These are phyloP conservation scores for Machimus atricapillus DNA, from an alignment of 2,888 invertebrate species.

Conservation along the genomic window DNA sequence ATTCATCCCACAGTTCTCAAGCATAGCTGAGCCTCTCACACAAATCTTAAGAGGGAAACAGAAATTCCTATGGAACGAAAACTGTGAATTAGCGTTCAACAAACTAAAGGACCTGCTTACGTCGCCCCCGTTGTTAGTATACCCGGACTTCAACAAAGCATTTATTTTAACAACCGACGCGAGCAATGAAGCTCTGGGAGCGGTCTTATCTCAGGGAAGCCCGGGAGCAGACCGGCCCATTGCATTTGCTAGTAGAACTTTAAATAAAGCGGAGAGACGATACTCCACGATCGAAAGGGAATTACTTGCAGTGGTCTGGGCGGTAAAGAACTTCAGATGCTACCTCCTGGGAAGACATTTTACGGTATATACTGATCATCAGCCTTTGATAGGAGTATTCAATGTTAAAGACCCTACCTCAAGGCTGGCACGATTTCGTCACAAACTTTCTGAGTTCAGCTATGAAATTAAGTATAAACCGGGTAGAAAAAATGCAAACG, in stretches of 20 bases:
- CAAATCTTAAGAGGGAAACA: too few species aligned
- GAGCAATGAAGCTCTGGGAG: not conserved
- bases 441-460: not conserved
- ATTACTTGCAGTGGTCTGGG: not conserved
- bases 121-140: not conserved
- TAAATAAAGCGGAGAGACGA: not conserved
- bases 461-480: not conserved
- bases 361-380: not conserved
- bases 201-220: not conserved
- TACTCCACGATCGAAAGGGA: not conserved
- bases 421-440: not conserved
- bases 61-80: too few species aligned
- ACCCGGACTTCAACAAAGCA: not conserved
- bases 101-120: not conserved
- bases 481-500: not conserved
- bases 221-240: not conserved
- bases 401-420: not conserved
- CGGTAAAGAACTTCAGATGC: not conserved
- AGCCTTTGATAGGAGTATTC: not conserved
- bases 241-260: not conserved
- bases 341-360: not conserved
- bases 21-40: too few species aligned
- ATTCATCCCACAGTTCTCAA: too few species aligned
- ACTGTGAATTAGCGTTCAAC: too few species aligned
- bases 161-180: not conserved